phyloP scores from a whole-genome alignment of 2,888 invertebrate genomes.

The Monochamus alternatus region DNA sequence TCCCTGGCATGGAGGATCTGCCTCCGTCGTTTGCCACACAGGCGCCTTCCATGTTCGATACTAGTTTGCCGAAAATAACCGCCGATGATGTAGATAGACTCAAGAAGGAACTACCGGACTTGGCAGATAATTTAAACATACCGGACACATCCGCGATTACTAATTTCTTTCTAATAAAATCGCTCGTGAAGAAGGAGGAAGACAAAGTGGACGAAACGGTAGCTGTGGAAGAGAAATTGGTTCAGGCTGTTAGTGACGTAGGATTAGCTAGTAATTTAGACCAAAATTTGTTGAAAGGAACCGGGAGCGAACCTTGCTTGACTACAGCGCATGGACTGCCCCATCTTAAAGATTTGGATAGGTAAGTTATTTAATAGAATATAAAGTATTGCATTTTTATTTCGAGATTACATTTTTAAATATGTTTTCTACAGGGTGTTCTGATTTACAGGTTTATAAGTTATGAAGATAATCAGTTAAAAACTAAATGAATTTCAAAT shows the following conservation, averaged over 20 bases:
- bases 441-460: too few species aligned
- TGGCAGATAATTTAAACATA: constrained; percentile 77
- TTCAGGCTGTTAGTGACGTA: constrained; percentile 67
- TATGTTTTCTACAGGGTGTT: too few species aligned
- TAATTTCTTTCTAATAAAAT: constrained; percentile 76
- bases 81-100: constrained; percentile 77
- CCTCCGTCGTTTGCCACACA: constrained; percentile 87
- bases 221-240: constrained; percentile 67
- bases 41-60: constrained; percentile 84
- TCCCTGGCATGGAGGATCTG: constrained; percentile 92
- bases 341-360: constrained; percentile 68
- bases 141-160: constrained; percentile 82
- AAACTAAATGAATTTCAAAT: too few species aligned
- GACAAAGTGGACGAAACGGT: constrained; percentile 52
- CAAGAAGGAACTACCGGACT: constrained; percentile 76
- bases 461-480: too few species aligned
- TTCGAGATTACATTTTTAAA: too few species aligned
- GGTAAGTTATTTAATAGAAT: constrained; percentile 58
- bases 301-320: constrained; percentile 66
- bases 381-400: too few species aligned
- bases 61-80: constrained; percentile 58
- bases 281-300: constrained; percentile 66
- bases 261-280: constrained; percentile 68
- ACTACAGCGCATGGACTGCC: constrained; percentile 63
- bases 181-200: constrained; percentile 56